phyloP scores from a whole-genome alignment of 2,888 invertebrate species.

The Eupithecia exiguata region DNA sequence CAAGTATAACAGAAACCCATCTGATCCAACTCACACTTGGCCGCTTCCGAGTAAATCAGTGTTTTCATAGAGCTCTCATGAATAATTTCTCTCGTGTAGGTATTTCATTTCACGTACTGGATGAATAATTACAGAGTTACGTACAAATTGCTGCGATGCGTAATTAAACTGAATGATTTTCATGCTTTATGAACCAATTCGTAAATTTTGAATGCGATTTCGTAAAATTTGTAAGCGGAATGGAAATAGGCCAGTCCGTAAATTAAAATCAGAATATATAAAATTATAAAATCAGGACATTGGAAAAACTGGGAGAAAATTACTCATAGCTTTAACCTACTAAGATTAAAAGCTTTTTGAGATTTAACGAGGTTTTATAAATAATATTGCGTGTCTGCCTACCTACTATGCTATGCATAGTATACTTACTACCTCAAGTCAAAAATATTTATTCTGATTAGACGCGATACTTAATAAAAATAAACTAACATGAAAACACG shows the following conservation, averaged over 20 bases:
- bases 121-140: slow-evolving; percentile 31
- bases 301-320: not conserved
- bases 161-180: slow-evolving; percentile 36
- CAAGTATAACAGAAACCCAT: not conserved
- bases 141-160: slow-evolving; percentile 29
- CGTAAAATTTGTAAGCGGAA: slow-evolving; percentile 24
- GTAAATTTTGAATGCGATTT: slow-evolving; percentile 30
- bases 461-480: no score
- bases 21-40: not conserved
- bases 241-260: slow-evolving; percentile 20
- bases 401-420: no score
- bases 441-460: no score
- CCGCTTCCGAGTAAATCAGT: not conserved
- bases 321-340: no score
- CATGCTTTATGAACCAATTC: slow-evolving; percentile 34
- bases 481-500: no score
- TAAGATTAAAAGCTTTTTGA: no score
- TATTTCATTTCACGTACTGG: slow-evolving; percentile 15
- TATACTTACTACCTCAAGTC: no score
- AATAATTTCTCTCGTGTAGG: slow-evolving; percentile 15
- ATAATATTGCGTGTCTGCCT: not conserved
- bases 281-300: slow-evolving; percentile 19
- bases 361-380: not conserved
- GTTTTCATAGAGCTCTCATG: slow-evolving; percentile 15
- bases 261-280: slow-evolving; percentile 23